phyloP scores from a whole-genome alignment of 2,797 vertebrate genomes.

The Enteromius afrohamiltoni region DNA sequence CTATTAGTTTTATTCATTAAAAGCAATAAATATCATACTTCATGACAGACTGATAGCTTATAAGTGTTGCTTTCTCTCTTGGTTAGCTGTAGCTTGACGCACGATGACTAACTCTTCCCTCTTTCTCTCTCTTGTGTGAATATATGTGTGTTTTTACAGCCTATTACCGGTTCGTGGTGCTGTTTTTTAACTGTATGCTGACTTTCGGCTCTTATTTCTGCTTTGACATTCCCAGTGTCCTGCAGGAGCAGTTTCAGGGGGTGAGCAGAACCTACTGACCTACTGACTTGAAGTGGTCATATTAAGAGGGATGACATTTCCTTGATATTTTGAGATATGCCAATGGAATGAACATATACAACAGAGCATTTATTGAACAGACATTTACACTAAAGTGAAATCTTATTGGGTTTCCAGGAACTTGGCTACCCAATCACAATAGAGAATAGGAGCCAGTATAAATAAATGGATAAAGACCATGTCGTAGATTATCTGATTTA shows the following conservation, averaged over 20 bases:
- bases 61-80: background rate
- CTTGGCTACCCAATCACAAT: background rate
- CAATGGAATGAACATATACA: background rate
- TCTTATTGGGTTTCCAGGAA: background rate
- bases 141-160: slow-evolving; percentile 63
- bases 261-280: slow-evolving; percentile 64
- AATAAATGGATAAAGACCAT: background rate
- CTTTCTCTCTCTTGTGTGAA: background rate
- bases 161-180: slow-evolving; percentile 81
- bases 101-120: slow-evolving; percentile 41
- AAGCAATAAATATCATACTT: background rate
- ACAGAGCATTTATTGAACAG: too few species aligned
- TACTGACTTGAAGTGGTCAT: slow-evolving; percentile 1
- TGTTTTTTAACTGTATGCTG: slow-evolving; percentile 85
- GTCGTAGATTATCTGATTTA: background rate
- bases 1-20: background rate
- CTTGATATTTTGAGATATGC: background rate
- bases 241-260: slow-evolving; percentile 86
- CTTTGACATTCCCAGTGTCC: slow-evolving; percentile 84
- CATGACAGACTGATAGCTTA: background rate
- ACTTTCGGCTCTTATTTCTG: slow-evolving; percentile 86
- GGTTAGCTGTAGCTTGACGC: background rate
- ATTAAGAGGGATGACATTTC: background rate
- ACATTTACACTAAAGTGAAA: background rate
- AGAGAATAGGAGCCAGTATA: background rate